A percentile compares a stretch with the other conserved stretches of the same genome.
Conservation (phyloP, 2,888 invertebrate species). For the Sepiola atlantica region DNA sequence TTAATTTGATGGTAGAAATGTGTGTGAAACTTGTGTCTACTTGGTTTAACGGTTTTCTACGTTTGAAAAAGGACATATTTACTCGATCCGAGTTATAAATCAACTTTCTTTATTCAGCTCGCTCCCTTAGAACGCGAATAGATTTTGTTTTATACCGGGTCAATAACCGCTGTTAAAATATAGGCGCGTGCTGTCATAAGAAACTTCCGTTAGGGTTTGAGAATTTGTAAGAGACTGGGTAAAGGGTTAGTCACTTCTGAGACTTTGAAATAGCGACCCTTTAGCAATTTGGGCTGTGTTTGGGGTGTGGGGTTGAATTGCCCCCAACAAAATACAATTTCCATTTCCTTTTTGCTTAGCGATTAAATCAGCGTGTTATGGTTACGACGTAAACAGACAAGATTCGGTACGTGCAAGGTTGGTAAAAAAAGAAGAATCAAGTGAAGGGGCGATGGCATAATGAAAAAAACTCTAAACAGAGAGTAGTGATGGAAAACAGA, state of each 20-base stretch:
- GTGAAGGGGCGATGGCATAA: too few species aligned
- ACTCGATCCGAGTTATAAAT: not conserved
- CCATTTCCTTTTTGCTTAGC: conserved; percentile 1
- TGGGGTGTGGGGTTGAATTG: not conserved
- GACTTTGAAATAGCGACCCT: not conserved
- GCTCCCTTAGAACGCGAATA: not conserved
- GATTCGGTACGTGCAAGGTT: not conserved
- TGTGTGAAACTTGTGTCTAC: not conserved
- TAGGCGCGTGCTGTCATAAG: not conserved
- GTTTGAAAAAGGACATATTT: not conserved
- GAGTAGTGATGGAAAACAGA: too few species aligned
- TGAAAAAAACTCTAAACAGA: too few species aligned
- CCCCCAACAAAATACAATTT: not conserved
- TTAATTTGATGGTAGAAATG: too few species aligned
- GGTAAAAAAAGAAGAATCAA: not conserved
- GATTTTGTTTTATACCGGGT: not conserved
- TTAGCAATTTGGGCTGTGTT: not conserved
- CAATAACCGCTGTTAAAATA: not conserved
- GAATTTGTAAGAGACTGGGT: not conserved
- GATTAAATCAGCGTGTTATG: not conserved
- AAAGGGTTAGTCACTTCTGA: not conserved
- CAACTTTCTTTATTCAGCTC: not conserved
- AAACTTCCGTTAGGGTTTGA: not conserved
- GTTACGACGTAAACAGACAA: not conserved
- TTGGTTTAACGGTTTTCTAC: not conserved